Conservation (phyloP, 1,140 invertebrate genomes). For the Temnothorax longispinosus region DNA sequence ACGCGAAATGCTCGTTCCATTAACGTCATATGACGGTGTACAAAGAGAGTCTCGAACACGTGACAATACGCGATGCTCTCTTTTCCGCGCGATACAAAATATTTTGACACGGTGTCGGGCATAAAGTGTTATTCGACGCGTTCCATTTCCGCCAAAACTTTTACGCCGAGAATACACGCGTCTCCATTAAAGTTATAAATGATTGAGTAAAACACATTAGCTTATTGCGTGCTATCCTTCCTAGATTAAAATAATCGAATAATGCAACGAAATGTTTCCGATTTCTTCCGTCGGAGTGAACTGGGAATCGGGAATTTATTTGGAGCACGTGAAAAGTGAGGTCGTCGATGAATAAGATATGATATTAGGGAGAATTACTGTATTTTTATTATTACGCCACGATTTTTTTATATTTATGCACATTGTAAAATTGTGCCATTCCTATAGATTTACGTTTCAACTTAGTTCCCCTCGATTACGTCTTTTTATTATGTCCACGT, state of each 20-base stretch:
- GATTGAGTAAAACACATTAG: constrained; percentile 36
- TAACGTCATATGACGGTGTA: constrained; percentile 31
- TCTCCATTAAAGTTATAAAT: constrained; percentile 8
- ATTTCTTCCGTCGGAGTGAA: neutral
- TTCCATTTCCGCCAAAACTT: constrained; percentile 9
- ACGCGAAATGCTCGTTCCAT: constrained; percentile 55
- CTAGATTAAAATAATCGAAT: neutral
- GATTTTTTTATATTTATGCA: too few species aligned
- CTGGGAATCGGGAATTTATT: neutral
- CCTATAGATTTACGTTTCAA: constrained; percentile 11
- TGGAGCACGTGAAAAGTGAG: neutral
- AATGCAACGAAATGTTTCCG: neutral
- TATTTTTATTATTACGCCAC: neutral
- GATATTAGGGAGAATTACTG: neutral
- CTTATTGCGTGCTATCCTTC: neutral
- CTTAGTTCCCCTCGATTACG: neutral
- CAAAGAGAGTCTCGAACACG: constrained; percentile 26
- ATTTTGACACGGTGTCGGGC: constrained; percentile 25
- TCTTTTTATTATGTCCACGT: constrained; percentile 42
- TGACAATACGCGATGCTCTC: constrained; percentile 34
- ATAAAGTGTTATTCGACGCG: neutral
- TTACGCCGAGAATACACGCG: neutral
- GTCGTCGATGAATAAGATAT: neutral
- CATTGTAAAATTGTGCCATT: neutral
- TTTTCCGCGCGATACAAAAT: constrained; percentile 29